Base-by-base conservation (phyloP, 1,140 invertebrate genomes). In the Metaphire vulgaris region DNA sequence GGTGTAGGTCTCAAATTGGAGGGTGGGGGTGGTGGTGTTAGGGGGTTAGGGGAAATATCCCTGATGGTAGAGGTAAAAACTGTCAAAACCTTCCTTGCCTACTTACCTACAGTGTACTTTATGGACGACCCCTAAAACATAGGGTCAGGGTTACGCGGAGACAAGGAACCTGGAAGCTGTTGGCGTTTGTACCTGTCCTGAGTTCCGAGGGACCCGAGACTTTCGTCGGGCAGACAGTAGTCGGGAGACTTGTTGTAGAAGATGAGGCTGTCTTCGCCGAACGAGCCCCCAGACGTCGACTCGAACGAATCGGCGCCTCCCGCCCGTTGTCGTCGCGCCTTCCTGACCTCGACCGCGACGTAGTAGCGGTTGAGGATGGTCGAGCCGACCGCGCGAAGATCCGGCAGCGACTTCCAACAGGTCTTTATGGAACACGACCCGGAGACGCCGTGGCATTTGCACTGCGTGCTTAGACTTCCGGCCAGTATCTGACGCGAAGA, bases 401-500 rank as follows among this genome's bases (percentile, higher is more conserved):
- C 75, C 21, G 92, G 92, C 80, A 95, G 86, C 30, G 91, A 92
- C 84, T 91, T 91, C 94, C 95, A 97, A 84, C 95, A 97, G 12
- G 94, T 97, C 84, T 92, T 92, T 86, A 96, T 89, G 2, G 92
- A 93, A 83, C 95, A 97, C 72, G 93, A 94, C 1, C 95, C 95
- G 69, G 93, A 95, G 32, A 97, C 93, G 6, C 95, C 95, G 84
- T 97, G 95, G 83, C 95, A 97, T 85, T 95, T 95, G 88, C 94
- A 96, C 16, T 30, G 33, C 16, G 75, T 76, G 28, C 26, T 21
- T 29, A 76, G 69, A 15, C 68, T 71, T 12, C n/a, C 41, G 41
- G 41, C 41, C 41, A 56, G 41, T 21, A 12, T 56, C 41, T 81
- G 66, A 79, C 81, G 86, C 81, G 92, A n/a, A n/a, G n/a, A n/a